These are phyloP conservation scores for Orchesella flavescens DNA, from an alignment of 2,888 invertebrate genomes.

Conservation along the genomic window DNA sequence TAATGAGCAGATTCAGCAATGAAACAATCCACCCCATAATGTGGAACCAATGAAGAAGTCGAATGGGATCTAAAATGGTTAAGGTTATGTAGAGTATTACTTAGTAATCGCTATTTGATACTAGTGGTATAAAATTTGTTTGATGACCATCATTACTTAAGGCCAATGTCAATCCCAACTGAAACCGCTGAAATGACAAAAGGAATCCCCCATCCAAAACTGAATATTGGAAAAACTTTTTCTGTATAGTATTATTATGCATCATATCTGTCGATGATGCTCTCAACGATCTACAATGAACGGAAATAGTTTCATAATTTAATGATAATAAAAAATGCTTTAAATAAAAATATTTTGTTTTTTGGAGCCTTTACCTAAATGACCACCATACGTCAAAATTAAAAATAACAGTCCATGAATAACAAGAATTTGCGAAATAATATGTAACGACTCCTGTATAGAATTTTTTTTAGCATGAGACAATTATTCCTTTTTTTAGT, in stretches of 20 bases:
- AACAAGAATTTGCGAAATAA: not conserved
- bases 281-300: not conserved
- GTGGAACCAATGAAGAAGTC: not conserved
- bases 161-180: not conserved
- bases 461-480: not conserved
- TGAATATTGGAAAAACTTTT: not conserved
- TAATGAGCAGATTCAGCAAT: not conserved
- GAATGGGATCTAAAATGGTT: not conserved
- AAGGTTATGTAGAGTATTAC: no score
- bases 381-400: constrained; percentile 20
- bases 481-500: no score
- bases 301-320: not conserved
- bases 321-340: not conserved
- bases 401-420: constrained; percentile 2
- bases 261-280: not conserved
- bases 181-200: not conserved
- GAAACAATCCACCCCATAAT: not conserved
- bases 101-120: no score
- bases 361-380: constrained; percentile 4
- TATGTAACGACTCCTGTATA: not conserved
- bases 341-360: not conserved
- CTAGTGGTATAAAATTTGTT: no score
- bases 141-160: no score
- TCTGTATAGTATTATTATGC: not conserved
- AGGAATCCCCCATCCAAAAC: constrained; percentile 12